Conservation (phyloP, 2,888 invertebrate genomes). For the Leptinotarsa rubiginosa region DNA sequence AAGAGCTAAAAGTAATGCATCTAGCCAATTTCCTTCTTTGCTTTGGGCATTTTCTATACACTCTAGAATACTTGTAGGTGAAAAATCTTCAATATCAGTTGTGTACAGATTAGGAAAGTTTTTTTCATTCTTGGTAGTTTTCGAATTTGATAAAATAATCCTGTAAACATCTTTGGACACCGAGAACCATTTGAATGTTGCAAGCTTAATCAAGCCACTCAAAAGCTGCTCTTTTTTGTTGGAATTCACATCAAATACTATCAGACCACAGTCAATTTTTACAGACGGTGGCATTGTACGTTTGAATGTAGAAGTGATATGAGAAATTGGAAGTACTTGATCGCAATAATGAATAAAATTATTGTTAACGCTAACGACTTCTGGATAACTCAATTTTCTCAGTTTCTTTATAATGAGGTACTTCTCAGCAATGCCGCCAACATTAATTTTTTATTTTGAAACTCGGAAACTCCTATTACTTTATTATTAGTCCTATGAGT, state of each 20-base stretch:
- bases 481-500: no score
- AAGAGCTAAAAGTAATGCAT: constrained; percentile 44
- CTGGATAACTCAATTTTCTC: no score
- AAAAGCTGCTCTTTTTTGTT: constrained; percentile 39
- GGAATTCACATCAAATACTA: constrained; percentile 46
- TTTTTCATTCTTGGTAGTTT: constrained; percentile 39
- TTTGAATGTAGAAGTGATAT: no score
- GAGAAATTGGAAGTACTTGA: no score
- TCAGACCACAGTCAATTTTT: constrained; percentile 42
- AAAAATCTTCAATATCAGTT: constrained; percentile 30
- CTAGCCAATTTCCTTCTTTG: constrained; percentile 43
- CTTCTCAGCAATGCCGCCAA: no score
- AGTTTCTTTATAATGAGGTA: no score
- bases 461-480: no score
- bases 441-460: no score
- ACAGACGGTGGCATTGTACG: constrained; percentile 40
- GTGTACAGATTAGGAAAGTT: constrained; percentile 35
- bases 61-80: constrained; percentile 33
- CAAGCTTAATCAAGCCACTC: constrained; percentile 40
- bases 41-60: constrained; percentile 35
- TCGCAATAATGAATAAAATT: no score
- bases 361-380: no score
- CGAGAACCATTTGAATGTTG: constrained; percentile 42
- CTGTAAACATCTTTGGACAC: constrained; percentile 40
- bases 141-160: constrained; percentile 45